Evolutionary conservation across 2,113 vertebrate genomes (phyloP).

Genomic region (Melanostigma gelatinosum): DNA sequence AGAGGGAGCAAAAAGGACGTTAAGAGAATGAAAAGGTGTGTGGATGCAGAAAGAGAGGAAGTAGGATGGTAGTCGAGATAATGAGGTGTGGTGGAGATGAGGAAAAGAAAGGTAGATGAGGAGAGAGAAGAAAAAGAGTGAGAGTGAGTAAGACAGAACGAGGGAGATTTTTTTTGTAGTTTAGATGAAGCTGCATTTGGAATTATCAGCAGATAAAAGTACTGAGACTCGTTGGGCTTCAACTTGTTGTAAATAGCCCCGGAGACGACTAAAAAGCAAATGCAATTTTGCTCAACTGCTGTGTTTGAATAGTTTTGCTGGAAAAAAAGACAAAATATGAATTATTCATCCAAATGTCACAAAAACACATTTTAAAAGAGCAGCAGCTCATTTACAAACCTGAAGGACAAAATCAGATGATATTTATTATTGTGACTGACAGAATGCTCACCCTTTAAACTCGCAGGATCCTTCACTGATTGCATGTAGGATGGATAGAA

Average conservation of each 20-base stretch:
- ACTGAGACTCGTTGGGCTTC: not conserved
- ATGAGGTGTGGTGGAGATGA: not conserved
- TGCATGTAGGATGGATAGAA: not conserved
- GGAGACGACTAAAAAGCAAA: not conserved
- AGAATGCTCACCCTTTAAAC: not conserved
- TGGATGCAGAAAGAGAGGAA: not conserved
- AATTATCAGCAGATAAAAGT: slow-evolving; percentile 10
- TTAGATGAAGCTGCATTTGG: not conserved
- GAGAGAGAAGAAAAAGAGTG: not conserved
- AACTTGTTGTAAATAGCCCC: not conserved
- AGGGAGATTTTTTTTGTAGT: not conserved
- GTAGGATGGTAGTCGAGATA: not conserved
- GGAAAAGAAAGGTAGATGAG: not conserved
- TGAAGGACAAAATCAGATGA: not conserved
- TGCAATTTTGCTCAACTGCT: not conserved
- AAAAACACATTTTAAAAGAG: not conserved
- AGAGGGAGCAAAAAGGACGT: not conserved
- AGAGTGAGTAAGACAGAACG: not conserved
- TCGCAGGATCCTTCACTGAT: not conserved
- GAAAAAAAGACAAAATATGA: not conserved
- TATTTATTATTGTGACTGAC: not conserved
- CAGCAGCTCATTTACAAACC: not conserved
- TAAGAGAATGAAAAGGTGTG: not conserved
- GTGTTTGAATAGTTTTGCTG: not conserved
- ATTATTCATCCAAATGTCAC: not conserved